A percentile compares a stretch with the other conserved stretches of the same genome.
Conservation (phyloP, 2,888 invertebrate genomes). For the Platycheirus rosarum region DNA sequence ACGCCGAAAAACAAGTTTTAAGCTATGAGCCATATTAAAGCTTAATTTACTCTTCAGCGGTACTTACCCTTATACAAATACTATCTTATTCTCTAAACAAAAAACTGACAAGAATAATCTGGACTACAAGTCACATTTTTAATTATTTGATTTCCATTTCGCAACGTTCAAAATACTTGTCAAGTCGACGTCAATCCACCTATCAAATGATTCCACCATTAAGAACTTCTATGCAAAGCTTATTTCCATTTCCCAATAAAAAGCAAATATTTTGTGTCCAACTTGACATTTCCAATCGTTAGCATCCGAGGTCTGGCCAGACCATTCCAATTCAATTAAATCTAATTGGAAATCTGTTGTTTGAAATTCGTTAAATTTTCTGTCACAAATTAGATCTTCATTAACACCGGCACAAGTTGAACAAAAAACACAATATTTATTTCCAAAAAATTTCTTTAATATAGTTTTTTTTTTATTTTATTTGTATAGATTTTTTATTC, state of each 20-base stretch:
- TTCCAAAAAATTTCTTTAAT: conserved; percentile 42
- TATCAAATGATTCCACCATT: neutral
- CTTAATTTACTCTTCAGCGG: too few species aligned
- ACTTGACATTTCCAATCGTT: too few species aligned
- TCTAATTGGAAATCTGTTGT: neutral
- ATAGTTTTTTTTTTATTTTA: conserved; percentile 60
- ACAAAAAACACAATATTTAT: neutral
- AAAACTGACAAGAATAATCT: too few species aligned
- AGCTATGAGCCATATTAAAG: too few species aligned
- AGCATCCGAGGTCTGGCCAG: too few species aligned
- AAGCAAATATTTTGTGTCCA: neutral
- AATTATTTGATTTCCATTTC: neutral
- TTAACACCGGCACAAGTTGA: neutral
- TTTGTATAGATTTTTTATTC: conserved; percentile 40
- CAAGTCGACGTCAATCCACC: neutral
- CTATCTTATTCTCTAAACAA: too few species aligned
- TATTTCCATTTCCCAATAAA: neutral
- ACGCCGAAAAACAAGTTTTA: too few species aligned
- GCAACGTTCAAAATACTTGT: neutral
- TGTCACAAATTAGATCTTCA: too few species aligned
- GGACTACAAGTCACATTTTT: neutral
- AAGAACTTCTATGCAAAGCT: neutral
- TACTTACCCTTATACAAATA: too few species aligned
- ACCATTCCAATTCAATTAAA: too few species aligned
- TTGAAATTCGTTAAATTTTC: neutral